phyloP scores from a whole-genome alignment of 2,888 invertebrate genomes.

The Morpho deidamia region DNA sequence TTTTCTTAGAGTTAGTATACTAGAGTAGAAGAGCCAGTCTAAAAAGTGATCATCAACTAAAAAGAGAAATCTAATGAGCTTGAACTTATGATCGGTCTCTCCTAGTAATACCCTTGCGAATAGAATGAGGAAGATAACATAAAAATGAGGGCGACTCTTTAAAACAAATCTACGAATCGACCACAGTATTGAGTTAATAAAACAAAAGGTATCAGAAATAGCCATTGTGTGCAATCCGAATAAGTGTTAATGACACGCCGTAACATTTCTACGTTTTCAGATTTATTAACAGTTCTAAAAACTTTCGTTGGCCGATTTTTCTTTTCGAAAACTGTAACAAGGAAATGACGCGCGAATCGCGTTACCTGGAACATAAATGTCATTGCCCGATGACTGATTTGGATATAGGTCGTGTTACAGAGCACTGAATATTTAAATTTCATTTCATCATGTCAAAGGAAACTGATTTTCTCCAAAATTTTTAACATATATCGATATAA shows the following conservation, averaged over 20 bases:
- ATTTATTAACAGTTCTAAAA: not conserved
- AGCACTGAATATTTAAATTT: not conserved
- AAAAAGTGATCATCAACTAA: no score
- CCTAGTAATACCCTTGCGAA: no score
- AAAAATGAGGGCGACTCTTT: not conserved
- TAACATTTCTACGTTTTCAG: slow-evolving; percentile 1
- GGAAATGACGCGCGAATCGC: not conserved
- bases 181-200: not conserved
- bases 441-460: no score
- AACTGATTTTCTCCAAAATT: no score
- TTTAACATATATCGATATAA: no score
- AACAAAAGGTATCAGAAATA: slow-evolving; percentile 1
- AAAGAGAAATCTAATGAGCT: no score
- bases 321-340: not conserved
- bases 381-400: slow-evolving; percentile 2
- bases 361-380: slow-evolving; percentile 3
- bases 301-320: not conserved
- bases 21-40: no score
- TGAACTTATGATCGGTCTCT: no score
- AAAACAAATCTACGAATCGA: not conserved
- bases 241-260: slow-evolving; percentile 8
- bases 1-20: no score
- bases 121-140: no score
- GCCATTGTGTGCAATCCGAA: not conserved
- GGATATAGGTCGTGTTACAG: slow-evolving; percentile 1